Evolutionary conservation across 1,140 invertebrate genomes (phyloP).

Genomic region (Neodiprion pinetum): DNA sequence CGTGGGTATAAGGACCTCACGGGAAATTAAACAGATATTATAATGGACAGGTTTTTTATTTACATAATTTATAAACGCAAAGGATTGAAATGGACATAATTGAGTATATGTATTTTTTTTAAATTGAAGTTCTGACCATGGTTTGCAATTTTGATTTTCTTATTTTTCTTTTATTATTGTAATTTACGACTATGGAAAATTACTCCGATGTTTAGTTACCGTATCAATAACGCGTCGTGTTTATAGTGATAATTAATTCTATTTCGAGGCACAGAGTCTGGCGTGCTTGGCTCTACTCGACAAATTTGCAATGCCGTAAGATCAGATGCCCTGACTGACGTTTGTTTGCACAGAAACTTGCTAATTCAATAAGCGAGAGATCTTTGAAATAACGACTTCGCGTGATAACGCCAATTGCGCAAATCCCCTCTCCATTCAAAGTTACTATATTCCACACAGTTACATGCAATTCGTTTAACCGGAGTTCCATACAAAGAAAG

Average conservation of each 20-base stretch:
- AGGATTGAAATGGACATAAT: too few species aligned
- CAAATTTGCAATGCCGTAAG: background rate
- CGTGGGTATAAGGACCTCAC: too few species aligned
- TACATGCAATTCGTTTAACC: background rate
- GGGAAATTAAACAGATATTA: too few species aligned
- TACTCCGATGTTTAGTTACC: background rate
- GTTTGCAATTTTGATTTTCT: too few species aligned
- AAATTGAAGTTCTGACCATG: too few species aligned
- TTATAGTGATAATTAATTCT: background rate
- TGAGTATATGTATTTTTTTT: too few species aligned
- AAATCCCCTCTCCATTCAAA: background rate
- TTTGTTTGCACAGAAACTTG: background rate
- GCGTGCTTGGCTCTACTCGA: background rate
- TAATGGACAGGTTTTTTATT: too few species aligned
- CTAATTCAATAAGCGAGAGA: conserved; percentile 18
- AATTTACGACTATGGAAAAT: too few species aligned
- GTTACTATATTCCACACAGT: background rate
- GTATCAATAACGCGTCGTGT: background rate
- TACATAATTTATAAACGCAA: too few species aligned
- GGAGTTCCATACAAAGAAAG: background rate
- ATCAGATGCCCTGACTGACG: background rate
- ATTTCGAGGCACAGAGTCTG: background rate
- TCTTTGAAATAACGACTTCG: conserved; percentile 13
- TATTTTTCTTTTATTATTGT: too few species aligned
- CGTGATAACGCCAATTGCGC: conserved; percentile 9